A percentile compares a stretch with the other conserved stretches of the same genome.
Evolutionary conservation across 2,888 invertebrate genomes (phyloP).

Genomic region (Melanostoma mellinum): DNA sequence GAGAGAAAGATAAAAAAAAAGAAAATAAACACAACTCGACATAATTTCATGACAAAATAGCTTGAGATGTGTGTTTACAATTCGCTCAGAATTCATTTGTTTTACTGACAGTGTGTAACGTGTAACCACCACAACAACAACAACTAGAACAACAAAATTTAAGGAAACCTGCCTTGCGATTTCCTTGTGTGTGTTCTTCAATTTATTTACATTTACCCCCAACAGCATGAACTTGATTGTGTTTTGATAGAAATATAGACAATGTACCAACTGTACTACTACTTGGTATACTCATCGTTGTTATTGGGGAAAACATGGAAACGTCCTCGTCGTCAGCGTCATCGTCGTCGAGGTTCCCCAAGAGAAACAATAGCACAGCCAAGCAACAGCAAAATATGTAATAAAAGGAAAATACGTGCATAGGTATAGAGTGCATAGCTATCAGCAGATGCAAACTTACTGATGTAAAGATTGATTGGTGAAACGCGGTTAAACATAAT

Average conservation of each 20-base stretch:
- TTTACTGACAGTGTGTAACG: slow-evolving; percentile 29
- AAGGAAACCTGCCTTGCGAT: slow-evolving; percentile 33
- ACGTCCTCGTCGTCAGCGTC: slow-evolving; percentile 34
- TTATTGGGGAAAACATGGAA: slow-evolving; percentile 34
- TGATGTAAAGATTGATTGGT: slow-evolving; percentile 50
- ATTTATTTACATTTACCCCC: slow-evolving; percentile 69
- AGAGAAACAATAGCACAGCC: slow-evolving; percentile 33
- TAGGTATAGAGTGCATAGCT: not conserved
- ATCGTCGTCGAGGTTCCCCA: slow-evolving; percentile 15
- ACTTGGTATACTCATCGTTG: slow-evolving; percentile 32
- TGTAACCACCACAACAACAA: slow-evolving; percentile 24
- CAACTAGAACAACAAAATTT: slow-evolving; percentile 8
- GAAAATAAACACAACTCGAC: slow-evolving; percentile 14
- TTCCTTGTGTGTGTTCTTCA: slow-evolving; percentile 51
- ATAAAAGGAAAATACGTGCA: slow-evolving; percentile 4
- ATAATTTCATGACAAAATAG: slow-evolving; percentile 71
- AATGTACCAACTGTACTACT: slow-evolving; percentile 25
- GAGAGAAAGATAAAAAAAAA: not conserved
- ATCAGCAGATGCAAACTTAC: slow-evolving; percentile 13
- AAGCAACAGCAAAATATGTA: not conserved
- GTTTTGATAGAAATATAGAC: slow-evolving; percentile 65
- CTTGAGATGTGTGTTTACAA: slow-evolving; percentile 65
- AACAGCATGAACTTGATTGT: slow-evolving; percentile 70
- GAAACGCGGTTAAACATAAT: slow-evolving; percentile 39
- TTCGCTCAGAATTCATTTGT: slow-evolving; percentile 55